Percentiles rank a stretch among this genome's conserved stretches.
Evolutionary conservation across 2,888 invertebrate species (phyloP).

Genomic region (Coelinius sp.): DNA sequence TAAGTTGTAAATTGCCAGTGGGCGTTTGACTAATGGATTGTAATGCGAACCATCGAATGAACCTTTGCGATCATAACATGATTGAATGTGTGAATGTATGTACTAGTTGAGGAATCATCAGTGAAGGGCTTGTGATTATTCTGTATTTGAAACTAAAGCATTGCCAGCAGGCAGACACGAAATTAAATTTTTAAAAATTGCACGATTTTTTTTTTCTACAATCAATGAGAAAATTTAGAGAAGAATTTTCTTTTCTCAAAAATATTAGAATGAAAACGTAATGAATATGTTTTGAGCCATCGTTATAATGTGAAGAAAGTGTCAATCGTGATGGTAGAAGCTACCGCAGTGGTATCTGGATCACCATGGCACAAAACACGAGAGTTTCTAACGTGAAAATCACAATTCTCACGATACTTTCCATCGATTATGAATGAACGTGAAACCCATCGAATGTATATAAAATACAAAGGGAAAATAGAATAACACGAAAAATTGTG

Average conservation of each 20-base stretch:
- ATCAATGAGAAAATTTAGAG: too few relatives aligned
- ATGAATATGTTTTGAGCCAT: not conserved
- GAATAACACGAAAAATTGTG: not conserved
- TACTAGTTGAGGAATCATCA: not conserved
- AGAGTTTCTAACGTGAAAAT: constrained; percentile 23
- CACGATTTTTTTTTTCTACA: too few relatives aligned
- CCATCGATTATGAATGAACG: constrained; percentile 22
- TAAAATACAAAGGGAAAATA: not conserved
- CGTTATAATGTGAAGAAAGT: not conserved
- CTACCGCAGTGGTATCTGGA: not conserved
- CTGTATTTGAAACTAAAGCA: not conserved
- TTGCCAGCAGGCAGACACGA: too few relatives aligned
- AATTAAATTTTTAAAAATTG: too few relatives aligned
- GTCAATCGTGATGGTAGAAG: constrained; percentile 25
- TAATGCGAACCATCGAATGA: constrained; percentile 56
- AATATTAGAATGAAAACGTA: not conserved
- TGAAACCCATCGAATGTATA: not conserved
- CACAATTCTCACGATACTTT: constrained; percentile 27
- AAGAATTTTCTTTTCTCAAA: not conserved
- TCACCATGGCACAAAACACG: constrained; percentile 9
- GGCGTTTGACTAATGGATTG: constrained; percentile 60
- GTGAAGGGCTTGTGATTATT: not conserved
- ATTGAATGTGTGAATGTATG: constrained; percentile 18
- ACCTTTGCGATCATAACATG: constrained; percentile 43
- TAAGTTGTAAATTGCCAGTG: constrained; percentile 58